Conservation (phyloP, 2,888 invertebrate species). For the Cephus runcator region DNA sequence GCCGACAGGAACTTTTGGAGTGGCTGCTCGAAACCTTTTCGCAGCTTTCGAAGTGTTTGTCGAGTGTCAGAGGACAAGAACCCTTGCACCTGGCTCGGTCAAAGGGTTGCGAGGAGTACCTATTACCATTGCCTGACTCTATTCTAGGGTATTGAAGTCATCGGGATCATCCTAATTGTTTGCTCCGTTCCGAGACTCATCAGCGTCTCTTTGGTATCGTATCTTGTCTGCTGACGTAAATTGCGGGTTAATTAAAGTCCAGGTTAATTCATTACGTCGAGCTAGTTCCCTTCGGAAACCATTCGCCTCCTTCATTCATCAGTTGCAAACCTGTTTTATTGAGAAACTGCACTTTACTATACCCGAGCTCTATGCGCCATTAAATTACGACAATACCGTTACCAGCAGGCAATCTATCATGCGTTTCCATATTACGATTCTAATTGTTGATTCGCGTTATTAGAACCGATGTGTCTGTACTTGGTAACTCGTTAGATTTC, state of each 20-base stretch:
- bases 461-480: neutral
- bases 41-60: slow-evolving; percentile 44
- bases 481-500: neutral
- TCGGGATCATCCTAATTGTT: neutral
- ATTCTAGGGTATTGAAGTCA: neutral
- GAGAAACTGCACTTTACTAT: neutral
- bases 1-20: slow-evolving; percentile 15
- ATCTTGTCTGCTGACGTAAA: neutral
- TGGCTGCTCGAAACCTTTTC: slow-evolving; percentile 14
- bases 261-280: neutral
- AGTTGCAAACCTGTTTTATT: neutral
- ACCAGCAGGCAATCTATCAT: neutral
- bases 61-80: slow-evolving; percentile 38
- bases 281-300: neutral
- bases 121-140: neutral
- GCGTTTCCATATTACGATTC: neutral
- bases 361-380: neutral
- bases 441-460: neutral
- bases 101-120: slow-evolving; percentile 33
- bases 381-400: neutral
- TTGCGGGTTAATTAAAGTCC: neutral
- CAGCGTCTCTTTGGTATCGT: neutral
- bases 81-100: slow-evolving; percentile 44
- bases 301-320: neutral
- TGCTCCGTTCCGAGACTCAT: neutral